Conservation (phyloP, 1,140 invertebrate species). For the Artemia franciscana region DNA sequence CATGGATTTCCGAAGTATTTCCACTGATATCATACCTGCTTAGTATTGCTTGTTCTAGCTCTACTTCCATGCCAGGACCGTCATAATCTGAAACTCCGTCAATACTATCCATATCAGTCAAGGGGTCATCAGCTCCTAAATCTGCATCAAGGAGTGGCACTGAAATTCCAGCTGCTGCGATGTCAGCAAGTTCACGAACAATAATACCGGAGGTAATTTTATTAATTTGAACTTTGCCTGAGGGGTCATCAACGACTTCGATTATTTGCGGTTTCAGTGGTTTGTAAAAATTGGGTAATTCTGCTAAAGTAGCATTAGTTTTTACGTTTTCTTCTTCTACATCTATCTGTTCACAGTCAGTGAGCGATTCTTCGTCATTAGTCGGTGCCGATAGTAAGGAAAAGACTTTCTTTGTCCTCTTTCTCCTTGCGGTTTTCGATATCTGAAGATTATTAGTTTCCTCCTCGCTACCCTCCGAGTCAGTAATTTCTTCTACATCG, state of each 20-base stretch:
- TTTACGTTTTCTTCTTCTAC: constrained; percentile 4
- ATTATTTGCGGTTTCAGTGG: constrained; percentile 5
- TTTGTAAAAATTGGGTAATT: constrained; percentile 7
- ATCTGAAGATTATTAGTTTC: not conserved
- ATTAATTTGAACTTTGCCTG: constrained; percentile 7
- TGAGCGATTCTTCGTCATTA: constrained; percentile 1
- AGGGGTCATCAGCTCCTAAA: not conserved
- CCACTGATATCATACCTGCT: not conserved
- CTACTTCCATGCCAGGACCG: not conserved
- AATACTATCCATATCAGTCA: constrained; percentile 7
- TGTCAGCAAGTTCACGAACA: not conserved
- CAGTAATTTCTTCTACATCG: not conserved
- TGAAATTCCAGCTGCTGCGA: not conserved
- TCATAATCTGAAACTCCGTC: not conserved
- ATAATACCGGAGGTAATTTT: constrained; percentile 5
- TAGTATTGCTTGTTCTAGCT: not conserved
- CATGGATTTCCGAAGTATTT: not conserved
- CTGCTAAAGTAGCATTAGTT: constrained; percentile 1
- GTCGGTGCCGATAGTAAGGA: not conserved
- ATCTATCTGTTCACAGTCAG: constrained; percentile 7
- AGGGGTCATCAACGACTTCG: constrained; percentile 7
- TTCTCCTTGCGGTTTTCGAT: not conserved
- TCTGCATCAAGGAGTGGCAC: not conserved
- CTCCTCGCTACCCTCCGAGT: not conserved
- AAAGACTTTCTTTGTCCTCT: not conserved